Conservation (phyloP, 2,113 vertebrate genomes). For the Tonatia bakeri region DNA sequence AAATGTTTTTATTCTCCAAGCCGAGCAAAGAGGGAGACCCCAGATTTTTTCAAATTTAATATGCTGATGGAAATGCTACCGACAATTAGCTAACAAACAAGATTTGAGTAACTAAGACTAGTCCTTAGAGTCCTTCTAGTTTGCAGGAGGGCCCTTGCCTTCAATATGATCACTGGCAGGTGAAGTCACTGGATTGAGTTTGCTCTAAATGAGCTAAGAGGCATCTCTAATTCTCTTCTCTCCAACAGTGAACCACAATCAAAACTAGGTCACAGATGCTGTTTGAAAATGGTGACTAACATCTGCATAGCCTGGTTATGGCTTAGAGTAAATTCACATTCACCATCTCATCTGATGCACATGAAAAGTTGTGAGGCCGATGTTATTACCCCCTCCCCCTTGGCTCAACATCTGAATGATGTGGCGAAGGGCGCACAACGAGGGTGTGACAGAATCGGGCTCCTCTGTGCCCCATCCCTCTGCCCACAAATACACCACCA, state of each 20-base stretch:
- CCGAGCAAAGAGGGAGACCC: not conserved
- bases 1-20: not conserved
- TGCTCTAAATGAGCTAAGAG: slow-evolving; percentile 27
- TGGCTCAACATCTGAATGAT: not conserved
- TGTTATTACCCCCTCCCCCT: not conserved
- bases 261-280: slow-evolving; percentile 68
- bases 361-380: not conserved
- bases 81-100: not conserved
- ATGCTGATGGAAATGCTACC: not conserved
- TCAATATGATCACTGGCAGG: not conserved
- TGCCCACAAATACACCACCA: not conserved
- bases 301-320: slow-evolving; percentile 49
- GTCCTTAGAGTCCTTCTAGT: not conserved
- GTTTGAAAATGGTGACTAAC: slow-evolving; percentile 59
- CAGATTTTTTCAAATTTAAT: not conserved
- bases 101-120: not conserved
- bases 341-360: slow-evolving; percentile 52
- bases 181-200: slow-evolving; percentile 32
- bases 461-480: not conserved
- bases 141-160: not conserved
- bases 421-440: not conserved
- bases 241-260: slow-evolving; percentile 58
- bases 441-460: not conserved
- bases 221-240: slow-evolving; percentile 43
- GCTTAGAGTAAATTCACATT: not conserved